Percentiles rank a stretch among this genome's conserved stretches.
phyloP scores from a whole-genome alignment of 2,888 invertebrate species.

The Xylota sylvarum region DNA sequence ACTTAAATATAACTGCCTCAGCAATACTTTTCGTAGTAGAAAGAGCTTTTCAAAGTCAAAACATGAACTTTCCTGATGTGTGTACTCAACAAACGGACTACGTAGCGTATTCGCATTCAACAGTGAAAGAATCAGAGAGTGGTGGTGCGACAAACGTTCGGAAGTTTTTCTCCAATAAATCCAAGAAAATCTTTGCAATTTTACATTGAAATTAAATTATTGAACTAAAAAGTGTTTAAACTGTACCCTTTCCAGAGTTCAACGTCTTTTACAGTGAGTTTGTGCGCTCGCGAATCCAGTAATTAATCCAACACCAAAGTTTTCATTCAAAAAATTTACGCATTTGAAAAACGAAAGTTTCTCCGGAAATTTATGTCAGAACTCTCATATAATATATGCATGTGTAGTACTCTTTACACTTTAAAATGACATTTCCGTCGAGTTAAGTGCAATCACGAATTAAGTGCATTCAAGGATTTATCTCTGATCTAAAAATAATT shows the following conservation, averaged over 20 bases:
- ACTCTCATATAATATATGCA: conserved; percentile 1
- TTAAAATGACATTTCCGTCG: conserved; percentile 9
- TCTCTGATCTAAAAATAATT: conserved; percentile 37
- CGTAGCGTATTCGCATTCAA: conserved; percentile 70
- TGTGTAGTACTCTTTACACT: not conserved
- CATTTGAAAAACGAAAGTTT: conserved; percentile 70
- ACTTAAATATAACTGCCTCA: not conserved
- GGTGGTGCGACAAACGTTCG: conserved; percentile 34
- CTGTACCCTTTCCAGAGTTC: not conserved
- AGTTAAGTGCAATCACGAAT: not conserved
- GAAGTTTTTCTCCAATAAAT: conserved; percentile 34
- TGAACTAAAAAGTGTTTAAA: not conserved
- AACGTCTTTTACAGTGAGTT: conserved; percentile 8
- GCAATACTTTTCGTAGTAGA: not conserved
- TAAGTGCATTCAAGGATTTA: not conserved
- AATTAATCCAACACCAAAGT: conserved; percentile 41
- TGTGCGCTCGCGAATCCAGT: conserved; percentile 15
- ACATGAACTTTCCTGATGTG: conserved; percentile 33
- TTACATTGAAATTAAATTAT: conserved; percentile 9
- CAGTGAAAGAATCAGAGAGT: conserved; percentile 51
- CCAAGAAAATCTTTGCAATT: conserved; percentile 19
- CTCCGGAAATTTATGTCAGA: not conserved
- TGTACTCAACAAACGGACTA: conserved; percentile 45
- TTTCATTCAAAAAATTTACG: conserved; percentile 48
- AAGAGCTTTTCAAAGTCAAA: conserved; percentile 52